Evolutionary conservation across 2,113 vertebrate species (phyloP).

Genomic region (Megalops atlanticus): DNA sequence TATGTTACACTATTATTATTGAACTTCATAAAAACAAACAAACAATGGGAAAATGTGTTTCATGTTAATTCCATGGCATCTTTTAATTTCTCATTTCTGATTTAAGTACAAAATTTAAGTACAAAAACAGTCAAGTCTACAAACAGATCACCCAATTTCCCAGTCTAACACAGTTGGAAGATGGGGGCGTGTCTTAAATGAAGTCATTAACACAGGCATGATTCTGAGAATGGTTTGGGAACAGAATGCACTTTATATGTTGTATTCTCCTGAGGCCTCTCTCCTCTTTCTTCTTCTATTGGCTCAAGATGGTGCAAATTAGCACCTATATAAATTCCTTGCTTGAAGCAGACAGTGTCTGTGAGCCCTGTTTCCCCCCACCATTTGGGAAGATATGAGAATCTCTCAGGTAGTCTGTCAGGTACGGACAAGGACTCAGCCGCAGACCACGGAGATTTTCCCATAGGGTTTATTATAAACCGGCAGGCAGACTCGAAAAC

Average conservation of each 20-base stretch:
- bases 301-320: neutral
- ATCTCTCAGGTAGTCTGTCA: too few species aligned
- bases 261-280: neutral
- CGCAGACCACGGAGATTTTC: too few species aligned
- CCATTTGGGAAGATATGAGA: neutral
- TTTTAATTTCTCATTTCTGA: too few species aligned
- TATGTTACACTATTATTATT: too few species aligned
- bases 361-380: neutral
- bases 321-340: slow-evolving; percentile 5
- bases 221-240: neutral
- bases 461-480: too few species aligned
- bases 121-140: neutral
- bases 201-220: neutral
- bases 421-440: too few species aligned
- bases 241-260: slow-evolving; percentile 6
- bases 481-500: too few species aligned
- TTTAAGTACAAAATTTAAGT: neutral
- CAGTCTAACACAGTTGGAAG: slow-evolving; percentile 4
- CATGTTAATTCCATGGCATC: neutral
- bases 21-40: neutral
- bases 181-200: neutral
- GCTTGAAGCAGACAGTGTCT: neutral
- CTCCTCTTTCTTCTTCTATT: neutral
- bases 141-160: neutral
- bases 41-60: neutral